Base-by-base conservation (phyloP, 1,140 invertebrate species). In the Drosophila subpulchrella region DNA sequence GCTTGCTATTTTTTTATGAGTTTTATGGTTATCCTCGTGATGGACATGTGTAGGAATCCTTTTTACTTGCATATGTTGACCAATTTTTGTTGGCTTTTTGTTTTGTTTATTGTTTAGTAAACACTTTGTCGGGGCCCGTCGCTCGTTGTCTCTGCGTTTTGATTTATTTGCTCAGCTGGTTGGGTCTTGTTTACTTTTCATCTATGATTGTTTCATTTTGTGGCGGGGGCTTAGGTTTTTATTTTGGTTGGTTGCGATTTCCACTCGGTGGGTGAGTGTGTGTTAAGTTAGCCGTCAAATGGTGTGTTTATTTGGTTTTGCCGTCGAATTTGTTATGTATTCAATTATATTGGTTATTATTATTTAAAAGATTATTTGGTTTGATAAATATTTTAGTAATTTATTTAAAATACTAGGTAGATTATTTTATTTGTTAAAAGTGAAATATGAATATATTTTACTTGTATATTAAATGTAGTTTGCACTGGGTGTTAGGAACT, bases 401-500 rank as follows among this genome's bases (percentile, higher is more conserved):
- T 54, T 38, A 41, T 54, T 61, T 51, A n/a, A 53, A 41, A 74
- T 46, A 59, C 39, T 63, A 39, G 24, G 41, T 12, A 27, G 34
- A 20, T 15, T 62, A 30, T 34, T 59, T 73, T 50, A 42, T 59
- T 54, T 20, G 27, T 55, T 42, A 32, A 15, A 11, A 17, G 8
- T 27, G 32, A 17, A 20, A 20, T 44, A 12, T 46, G 17, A 20
- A 20, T 66, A 68, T 39, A 27, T 60, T 48, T 42, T 2, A 50
- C 47, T 50, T 51, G 57, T 50, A 13, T 24, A 11, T 36, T 62
- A 57, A 39, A 8, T 47, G 42, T 55, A 15, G 13, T 70, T 73
- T 70, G 61, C 59, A 72, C 76, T 88, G 67, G 44, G 12, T 56
- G 24, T 58, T 89, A 89, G 83, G 84, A 88, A 88, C 84, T 89